Evolutionary conservation across 2,113 vertebrate genomes (phyloP).

Genomic region (Tenebrosternarchus preto): DNA sequence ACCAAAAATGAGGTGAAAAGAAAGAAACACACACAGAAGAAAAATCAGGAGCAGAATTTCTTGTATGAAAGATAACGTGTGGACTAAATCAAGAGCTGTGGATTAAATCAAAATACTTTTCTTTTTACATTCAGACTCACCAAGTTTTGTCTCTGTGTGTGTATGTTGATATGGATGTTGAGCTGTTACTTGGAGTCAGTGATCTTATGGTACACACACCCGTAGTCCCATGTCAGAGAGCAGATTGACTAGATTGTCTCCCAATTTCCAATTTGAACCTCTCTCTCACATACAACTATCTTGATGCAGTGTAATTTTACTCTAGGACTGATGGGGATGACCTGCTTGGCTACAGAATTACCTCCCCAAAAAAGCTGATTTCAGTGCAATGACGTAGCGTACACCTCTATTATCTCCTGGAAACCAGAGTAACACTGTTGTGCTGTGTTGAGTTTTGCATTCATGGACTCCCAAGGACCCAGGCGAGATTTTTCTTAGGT

Average conservation of each 20-base stretch:
- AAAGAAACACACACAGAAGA: constrained; percentile 25
- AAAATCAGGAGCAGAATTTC: constrained; percentile 57
- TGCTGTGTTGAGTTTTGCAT: constrained; percentile 14
- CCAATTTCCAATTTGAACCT: not conserved
- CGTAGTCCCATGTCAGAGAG: too few species aligned
- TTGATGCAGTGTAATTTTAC: not conserved
- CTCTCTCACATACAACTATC: not conserved
- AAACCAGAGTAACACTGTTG: not conserved
- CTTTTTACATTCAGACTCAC: constrained; percentile 11
- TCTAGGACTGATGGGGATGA: not conserved
- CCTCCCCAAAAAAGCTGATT: not conserved
- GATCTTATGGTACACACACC: not conserved
- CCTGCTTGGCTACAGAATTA: not conserved
- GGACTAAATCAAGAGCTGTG: not conserved
- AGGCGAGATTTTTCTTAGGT: constrained; percentile 31
- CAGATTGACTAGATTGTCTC: not conserved
- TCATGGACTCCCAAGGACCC: constrained; percentile 22
- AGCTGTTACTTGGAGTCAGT: constrained; percentile 35
- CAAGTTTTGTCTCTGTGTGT: not conserved
- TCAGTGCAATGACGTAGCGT: not conserved
- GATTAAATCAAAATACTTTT: constrained; percentile 44
- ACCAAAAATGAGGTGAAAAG: constrained; percentile 32
- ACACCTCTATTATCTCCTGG: not conserved
- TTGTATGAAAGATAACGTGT: constrained; percentile 16
- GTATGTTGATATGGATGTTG: constrained; percentile 16